Evolutionary conservation across 2,888 invertebrate genomes (phyloP), one percentile per base, ranked within the genome.

Genomic region (Ditula angustiorana): DNA sequence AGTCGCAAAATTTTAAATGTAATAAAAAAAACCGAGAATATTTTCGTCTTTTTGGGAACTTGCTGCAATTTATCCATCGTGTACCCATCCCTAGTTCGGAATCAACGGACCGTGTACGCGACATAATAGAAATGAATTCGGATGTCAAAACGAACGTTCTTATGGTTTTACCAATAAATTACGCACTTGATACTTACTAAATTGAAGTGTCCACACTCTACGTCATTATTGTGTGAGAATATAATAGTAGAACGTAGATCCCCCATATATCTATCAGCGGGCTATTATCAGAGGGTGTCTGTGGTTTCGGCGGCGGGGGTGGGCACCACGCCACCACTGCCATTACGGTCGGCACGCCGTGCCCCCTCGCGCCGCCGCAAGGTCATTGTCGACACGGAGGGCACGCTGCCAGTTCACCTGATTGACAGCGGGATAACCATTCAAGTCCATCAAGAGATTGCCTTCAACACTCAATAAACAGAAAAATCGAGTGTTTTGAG

Each of bases 321-420:
- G 73, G 73, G 67, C 30, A 10, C 8, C 8, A 10, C 41, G 50
- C 50, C 50, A 30, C 50, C 28, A 37, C 41, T 16, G 49, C 47
- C 13, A 62, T 62, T 62, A 62, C 37, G n/a, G 60, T 5, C 24
- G 47, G 24, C 53, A 47, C 61, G 50, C 62, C 28, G 28, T n/a
- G 58, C 53, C 57, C 55, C 67, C 65, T n/a, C n/a, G n/a, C n/a
- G n/a, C 69, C 61, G 57, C 67, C 52, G 44, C 86, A 88, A 88
- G 88, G 88, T 87, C 87, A 85, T 60, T 84, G 80, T 69, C 78
- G 77, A 72, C 74, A 69, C 74, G 74, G 76, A 71, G 33, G 57
- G 61, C 52, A 11, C 13, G 52, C 56, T 16, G 56, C 44, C 53
- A 44, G 30, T 41, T 79, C 73, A 80, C 80, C 78, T 83, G 86